A percentile compares a stretch with the other conserved stretches of the same genome.
phyloP scores from a whole-genome alignment of 2,888 invertebrate genomes.

The Rhopalosiphum nymphaeae region DNA sequence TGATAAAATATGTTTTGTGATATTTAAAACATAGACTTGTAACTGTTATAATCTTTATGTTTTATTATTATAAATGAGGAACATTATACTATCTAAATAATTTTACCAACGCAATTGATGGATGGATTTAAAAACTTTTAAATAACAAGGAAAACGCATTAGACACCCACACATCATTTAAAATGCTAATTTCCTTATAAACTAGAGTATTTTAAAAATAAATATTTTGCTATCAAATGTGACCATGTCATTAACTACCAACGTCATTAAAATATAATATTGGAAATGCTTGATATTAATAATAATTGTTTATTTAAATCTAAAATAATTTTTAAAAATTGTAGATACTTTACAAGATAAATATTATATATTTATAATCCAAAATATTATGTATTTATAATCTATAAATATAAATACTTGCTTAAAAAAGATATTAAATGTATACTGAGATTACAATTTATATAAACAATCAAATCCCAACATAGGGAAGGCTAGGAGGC shows the following conservation, averaged over 20 bases:
- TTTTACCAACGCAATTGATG: neutral
- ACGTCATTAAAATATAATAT: neutral
- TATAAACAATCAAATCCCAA: neutral
- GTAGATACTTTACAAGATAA: too few species aligned
- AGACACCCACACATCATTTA: neutral
- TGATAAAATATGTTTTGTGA: neutral
- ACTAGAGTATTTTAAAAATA: neutral
- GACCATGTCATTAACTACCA: neutral
- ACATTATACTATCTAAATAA: neutral
- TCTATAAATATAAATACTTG: neutral
- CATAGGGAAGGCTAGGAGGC: neutral
- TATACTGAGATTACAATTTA: neutral
- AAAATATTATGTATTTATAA: neutral
- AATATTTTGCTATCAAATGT: neutral
- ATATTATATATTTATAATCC: neutral
- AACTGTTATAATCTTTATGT: neutral
- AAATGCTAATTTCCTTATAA: neutral
- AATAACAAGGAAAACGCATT: neutral
- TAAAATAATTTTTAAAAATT: too few species aligned
- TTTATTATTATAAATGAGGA: neutral
- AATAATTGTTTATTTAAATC: neutral
- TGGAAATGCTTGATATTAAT: neutral
- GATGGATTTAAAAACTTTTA: constrained; percentile 11
- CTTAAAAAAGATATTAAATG: neutral
- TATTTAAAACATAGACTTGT: neutral